Evolutionary conservation across 2,113 vertebrate species (phyloP).

Genomic region (Sarotherodon lohbergeri): DNA sequence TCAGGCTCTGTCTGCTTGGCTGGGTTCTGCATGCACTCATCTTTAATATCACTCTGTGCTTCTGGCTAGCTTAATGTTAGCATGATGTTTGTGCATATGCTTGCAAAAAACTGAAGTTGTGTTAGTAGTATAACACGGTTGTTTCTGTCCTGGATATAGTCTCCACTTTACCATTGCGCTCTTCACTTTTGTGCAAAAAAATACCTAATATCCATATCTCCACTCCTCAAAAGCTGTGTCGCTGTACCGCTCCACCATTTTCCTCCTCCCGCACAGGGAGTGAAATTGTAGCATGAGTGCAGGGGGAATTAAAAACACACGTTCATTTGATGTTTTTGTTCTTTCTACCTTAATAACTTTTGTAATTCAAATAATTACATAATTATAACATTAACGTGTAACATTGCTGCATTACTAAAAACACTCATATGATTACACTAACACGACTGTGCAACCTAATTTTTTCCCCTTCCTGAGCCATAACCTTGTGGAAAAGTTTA

Average conservation of each 20-base stretch:
- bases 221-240: neutral
- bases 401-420: no score
- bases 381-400: no score
- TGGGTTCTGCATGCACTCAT: no score
- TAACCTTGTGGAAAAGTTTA: neutral
- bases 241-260: neutral
- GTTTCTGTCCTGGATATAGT: neutral
- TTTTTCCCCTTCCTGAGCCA: neutral
- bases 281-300: neutral
- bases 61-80: no score
- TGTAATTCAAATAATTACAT: neutral
- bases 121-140: neutral
- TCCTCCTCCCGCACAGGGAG: neutral
- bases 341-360: neutral
- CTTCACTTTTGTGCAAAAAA: no score
- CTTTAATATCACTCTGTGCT: no score
- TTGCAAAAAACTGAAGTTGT: no score
- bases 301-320: neutral
- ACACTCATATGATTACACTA: neutral
- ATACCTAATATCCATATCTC: neutral
- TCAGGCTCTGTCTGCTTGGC: no score
- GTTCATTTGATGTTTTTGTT: neutral
- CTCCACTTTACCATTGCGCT: no score
- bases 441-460: neutral
- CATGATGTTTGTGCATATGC: no score